Evolutionary conservation across 2,888 invertebrate species (phyloP), one percentile per base, ranked within the genome.

Genomic region (Anthophora plumipes): DNA sequence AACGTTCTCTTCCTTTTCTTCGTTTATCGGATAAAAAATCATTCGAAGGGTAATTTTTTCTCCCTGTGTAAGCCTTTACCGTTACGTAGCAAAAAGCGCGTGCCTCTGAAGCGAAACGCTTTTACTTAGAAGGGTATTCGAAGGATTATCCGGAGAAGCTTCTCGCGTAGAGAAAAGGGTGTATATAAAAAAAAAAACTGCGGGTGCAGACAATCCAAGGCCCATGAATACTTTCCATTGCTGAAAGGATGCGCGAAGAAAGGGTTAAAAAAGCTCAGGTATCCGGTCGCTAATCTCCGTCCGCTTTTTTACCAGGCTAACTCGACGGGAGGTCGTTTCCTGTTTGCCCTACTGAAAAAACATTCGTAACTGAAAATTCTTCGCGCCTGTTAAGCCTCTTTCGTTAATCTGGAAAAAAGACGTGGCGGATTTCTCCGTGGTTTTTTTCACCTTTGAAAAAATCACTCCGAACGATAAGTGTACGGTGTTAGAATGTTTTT

Each of bases 181-280:
- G 54, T n/a, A n/a, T n/a, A n/a, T n/a, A n/a, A n/a, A n/a, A 76
- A 80, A 86, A 87, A 87, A 87, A 85, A 83, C 64, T 78, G 76
- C 68, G 83, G 76, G 25, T 37, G 17, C 61, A 67, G 69, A 84
- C 80, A 86, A 86, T 83, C 41, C 75, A 14, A 39, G 55, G 60
- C 68, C 63, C 67, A 31, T 84, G 73, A 85, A 77, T 46, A 71
- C 73, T 85, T 81, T 84, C 68, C 37, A 70, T 84, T 68, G 48
- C 25, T 61, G 77, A 80, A 77, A 83, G 60, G 63, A 9, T 17
- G 20, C 46, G 63, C 48, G 71, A 82, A 83, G 76, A 80, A 87
- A 90, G 86, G 83, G 85, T 87, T 86, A 86, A 84, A 82, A 87
- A 89, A 86, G 81, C 60, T 57, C 87, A 87, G 87, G 88, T 90